Conservation (phyloP, 2,888 invertebrate species). For the Drosophila siamana region DNA sequence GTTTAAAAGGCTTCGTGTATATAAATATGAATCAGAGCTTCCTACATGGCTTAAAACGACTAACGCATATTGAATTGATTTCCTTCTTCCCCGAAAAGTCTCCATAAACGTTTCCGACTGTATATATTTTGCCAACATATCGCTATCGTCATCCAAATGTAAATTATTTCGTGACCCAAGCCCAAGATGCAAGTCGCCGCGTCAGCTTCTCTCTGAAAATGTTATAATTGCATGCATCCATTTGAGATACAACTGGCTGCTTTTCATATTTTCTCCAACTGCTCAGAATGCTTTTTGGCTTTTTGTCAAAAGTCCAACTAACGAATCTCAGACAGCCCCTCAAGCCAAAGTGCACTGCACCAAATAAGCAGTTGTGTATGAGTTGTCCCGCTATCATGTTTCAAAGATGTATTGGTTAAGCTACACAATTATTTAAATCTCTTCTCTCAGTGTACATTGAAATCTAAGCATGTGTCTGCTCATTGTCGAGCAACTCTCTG, state of each 20-base stretch:
- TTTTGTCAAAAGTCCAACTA: conserved; percentile 70
- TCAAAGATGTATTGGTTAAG: not conserved
- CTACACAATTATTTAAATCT: not conserved
- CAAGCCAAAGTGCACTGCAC: conserved; percentile 31
- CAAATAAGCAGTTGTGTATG: not conserved
- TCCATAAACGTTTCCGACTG: too few species aligned
- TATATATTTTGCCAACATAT: not conserved
- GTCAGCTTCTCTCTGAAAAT: conserved; percentile 16
- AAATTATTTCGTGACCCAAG: not conserved
- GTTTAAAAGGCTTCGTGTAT: not conserved
- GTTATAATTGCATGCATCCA: conserved; percentile 27
- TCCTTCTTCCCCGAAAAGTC: too few species aligned
- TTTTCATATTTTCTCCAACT: conserved; percentile 56
- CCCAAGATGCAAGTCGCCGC: conserved; percentile 13
- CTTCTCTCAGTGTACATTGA: conserved; percentile 29
- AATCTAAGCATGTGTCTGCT: conserved; percentile 30
- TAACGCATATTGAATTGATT: too few species aligned
- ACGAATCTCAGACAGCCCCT: conserved; percentile 31
- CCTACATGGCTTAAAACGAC: not conserved
- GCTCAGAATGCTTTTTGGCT: conserved; percentile 73
- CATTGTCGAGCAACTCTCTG: conserved; percentile 41
- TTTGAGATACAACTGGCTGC: conserved; percentile 44
- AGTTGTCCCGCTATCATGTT: not conserved
- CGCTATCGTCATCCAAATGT: not conserved
- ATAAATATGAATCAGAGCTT: not conserved